phyloP scores from a whole-genome alignment of 2,888 invertebrate species.

The Orchesella flavescens region DNA sequence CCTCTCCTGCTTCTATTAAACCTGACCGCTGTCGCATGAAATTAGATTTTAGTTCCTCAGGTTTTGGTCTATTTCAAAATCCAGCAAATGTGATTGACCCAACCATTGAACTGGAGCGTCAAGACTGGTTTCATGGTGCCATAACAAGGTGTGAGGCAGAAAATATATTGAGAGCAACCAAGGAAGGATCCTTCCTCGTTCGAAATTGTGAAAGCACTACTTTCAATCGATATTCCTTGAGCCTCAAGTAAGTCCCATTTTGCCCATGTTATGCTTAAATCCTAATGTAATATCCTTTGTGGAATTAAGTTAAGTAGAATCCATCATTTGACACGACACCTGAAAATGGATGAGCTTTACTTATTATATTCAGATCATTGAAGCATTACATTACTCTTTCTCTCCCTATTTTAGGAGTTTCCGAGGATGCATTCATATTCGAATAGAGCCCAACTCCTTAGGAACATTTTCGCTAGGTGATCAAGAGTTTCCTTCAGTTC shows the following conservation, averaged over 20 bases:
- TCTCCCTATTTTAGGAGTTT: constrained; percentile 82
- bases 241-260: constrained; percentile 86
- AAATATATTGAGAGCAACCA: constrained; percentile 85
- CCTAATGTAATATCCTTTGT: neutral
- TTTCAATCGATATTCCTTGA: constrained; percentile 93
- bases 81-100: constrained; percentile 66
- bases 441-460: constrained; percentile 86
- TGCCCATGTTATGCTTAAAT: neutral
- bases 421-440: constrained; percentile 97
- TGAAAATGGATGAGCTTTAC: neutral
- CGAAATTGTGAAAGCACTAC: constrained; percentile 91
- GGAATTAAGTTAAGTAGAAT: neutral
- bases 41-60: constrained; percentile 63
- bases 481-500: constrained; percentile 92
- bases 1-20: constrained; percentile 27
- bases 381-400: neutral
- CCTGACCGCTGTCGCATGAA: constrained; percentile 70
- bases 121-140: constrained; percentile 93
- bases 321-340: neutral
- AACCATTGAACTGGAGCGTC: constrained; percentile 69
- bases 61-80: constrained; percentile 38
- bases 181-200: constrained; percentile 95
- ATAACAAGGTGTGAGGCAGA: constrained; percentile 94
- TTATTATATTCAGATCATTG: neutral
- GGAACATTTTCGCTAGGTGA: constrained; percentile 92